Evolutionary conservation across 2,888 invertebrate genomes (phyloP), one percentile per base, ranked within the genome.

Genomic region (Crocallis elinguaria): DNA sequence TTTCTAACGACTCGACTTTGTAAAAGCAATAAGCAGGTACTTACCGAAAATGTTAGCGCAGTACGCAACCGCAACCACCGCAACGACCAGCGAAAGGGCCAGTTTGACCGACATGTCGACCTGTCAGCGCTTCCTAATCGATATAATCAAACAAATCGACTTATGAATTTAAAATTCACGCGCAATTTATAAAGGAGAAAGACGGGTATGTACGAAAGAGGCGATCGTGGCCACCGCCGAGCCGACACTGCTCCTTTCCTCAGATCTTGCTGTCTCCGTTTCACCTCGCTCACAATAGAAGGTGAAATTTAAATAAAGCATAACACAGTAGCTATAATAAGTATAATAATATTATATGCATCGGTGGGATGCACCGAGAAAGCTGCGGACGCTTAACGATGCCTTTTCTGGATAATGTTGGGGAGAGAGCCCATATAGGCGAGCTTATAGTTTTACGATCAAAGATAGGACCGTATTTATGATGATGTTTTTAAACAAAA

Each of bases 271-370:
- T 69, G 74, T 67, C 78, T 72, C 76, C 81, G 88, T 89, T 88
- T 88, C 88, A 88, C 90, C 82, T 79, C 82, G 72, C 81, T 83
- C 78, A 88, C 88, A 90, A 90, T 88, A 88, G 91, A 89, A 89
- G 89, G 90, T 90, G 91, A 91, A 90, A 90, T 87, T 90, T 88
- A 86, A 90, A 87, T 89, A 88, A 90, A 87, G 82, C 84, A 87
- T 88, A 88, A 88, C 84, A 75, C 74, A 67, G 79, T 79, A 75
- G 11, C 36, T 48, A 19, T 38, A 33, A 43, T 86, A 84, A 11
- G 7, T n/a, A n/a, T n/a, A n/a, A n/a, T n/a, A n/a, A 30, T 12
- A 86, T 82, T 76, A 83, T 73, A 86, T 88, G 87, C 88, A 88
- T 75, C 82, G 73, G 74, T 73, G 79, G 74, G 82, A 84, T 91